Evolutionary conservation across 2,113 vertebrate species (phyloP).

Genomic region (Etia nguti): DNA sequence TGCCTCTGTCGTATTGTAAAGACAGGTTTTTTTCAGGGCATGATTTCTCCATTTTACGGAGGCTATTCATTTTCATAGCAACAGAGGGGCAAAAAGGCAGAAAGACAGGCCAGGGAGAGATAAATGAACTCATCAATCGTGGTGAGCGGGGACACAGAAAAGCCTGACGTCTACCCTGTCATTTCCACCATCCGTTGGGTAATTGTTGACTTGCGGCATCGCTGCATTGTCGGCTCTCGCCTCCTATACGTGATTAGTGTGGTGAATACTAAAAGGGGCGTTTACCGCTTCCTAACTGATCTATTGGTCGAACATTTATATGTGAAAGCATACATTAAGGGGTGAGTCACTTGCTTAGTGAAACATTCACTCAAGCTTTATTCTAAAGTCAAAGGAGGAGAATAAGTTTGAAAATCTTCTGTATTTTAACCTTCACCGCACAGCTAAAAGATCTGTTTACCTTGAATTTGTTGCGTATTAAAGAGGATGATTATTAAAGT

Average conservation of each 20-base stretch:
- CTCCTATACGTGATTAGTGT: constrained; percentile 26
- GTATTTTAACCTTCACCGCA: background rate
- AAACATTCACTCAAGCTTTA: background rate
- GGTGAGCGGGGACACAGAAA: constrained; percentile 12
- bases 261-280: background rate
- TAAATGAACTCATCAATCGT: constrained; percentile 82
- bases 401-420: background rate
- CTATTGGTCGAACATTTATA: constrained; percentile 31
- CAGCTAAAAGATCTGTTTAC: constrained; percentile 8
- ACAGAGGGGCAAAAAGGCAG: constrained; percentile 71
- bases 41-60: constrained; percentile 72
- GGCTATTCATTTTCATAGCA: constrained; percentile 78
- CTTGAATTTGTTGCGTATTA: background rate
- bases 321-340: constrained; percentile 10
- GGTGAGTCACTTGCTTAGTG: background rate
- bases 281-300: constrained; percentile 8
- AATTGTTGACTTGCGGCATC: constrained; percentile 49
- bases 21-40: constrained; percentile 48
- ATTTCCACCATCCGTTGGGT: constrained; percentile 37
- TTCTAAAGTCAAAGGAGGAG: background rate
- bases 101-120: constrained; percentile 66
- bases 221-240: background rate
- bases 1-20: constrained; percentile 61
- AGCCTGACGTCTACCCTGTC: constrained; percentile 33
- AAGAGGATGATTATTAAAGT: background rate